phyloP scores from a whole-genome alignment of 1,140 invertebrate species.

The Tenebrio molitor region DNA sequence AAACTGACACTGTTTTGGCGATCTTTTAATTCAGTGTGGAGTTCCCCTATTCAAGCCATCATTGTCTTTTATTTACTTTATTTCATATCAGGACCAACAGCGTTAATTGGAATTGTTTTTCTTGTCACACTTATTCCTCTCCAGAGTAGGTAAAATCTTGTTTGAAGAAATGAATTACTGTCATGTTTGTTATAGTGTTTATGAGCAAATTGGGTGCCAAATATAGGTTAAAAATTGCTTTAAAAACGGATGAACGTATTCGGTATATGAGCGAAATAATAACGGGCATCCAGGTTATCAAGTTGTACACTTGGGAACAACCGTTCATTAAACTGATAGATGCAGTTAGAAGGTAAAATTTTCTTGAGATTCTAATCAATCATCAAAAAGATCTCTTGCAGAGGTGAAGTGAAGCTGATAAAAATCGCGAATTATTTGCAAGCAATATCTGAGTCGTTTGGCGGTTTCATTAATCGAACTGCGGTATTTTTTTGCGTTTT shows the following conservation, averaged over 20 bases:
- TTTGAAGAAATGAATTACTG: too few relatives aligned
- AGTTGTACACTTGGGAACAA: slow-evolving; percentile 91
- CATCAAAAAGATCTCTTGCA: slow-evolving; percentile 58
- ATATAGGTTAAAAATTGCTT: slow-evolving; percentile 75
- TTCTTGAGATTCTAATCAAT: not conserved
- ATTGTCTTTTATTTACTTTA: slow-evolving; percentile 84
- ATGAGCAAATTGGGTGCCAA: slow-evolving; percentile 78
- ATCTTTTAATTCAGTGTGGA: slow-evolving; percentile 78
- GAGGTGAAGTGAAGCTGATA: slow-evolving; percentile 76
- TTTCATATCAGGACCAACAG: slow-evolving; percentile 78
- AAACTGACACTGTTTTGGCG: slow-evolving; percentile 77
- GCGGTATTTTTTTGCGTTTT: slow-evolving; percentile 83
- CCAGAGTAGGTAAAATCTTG: slow-evolving; percentile 76
- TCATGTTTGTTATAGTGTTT: slow-evolving; percentile 74
- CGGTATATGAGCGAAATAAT: slow-evolving; percentile 91
- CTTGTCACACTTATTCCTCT: slow-evolving; percentile 88
- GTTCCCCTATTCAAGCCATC: slow-evolving; percentile 82
- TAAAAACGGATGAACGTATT: slow-evolving; percentile 84
- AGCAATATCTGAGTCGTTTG: slow-evolving; percentile 78
- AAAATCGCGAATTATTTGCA: slow-evolving; percentile 78
- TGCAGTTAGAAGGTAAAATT: slow-evolving; percentile 69
- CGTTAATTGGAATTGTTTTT: slow-evolving; percentile 82
- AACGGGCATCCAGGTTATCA: slow-evolving; percentile 88
- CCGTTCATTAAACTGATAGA: slow-evolving; percentile 78
- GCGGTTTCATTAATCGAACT: slow-evolving; percentile 78